phyloP scores from a whole-genome alignment of 2,888 invertebrate species.

The Tortricodes alternella region DNA sequence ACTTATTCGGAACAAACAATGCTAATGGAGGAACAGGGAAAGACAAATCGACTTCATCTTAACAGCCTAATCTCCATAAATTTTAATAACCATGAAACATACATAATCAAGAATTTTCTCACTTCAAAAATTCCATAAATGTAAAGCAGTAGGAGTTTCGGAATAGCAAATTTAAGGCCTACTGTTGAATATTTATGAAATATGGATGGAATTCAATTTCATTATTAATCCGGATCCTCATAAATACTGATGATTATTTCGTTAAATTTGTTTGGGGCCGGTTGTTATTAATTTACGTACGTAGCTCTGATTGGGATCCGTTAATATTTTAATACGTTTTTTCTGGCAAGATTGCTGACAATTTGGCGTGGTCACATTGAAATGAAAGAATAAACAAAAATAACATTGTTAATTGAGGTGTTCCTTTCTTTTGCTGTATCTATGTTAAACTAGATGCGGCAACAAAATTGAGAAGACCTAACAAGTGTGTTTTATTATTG shows the following conservation, averaged over 20 bases:
- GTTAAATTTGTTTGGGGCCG: slow-evolving; percentile 43
- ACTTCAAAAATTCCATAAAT: slow-evolving; percentile 41
- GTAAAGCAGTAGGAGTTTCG: slow-evolving; percentile 46
- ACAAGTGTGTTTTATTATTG: slow-evolving; percentile 54
- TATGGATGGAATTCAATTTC: slow-evolving; percentile 64
- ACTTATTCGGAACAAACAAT: neutral
- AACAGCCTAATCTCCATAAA: slow-evolving; percentile 48
- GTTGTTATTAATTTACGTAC: slow-evolving; percentile 45
- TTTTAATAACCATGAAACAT: slow-evolving; percentile 42
- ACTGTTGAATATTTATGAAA: slow-evolving; percentile 70
- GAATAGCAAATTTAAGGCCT: slow-evolving; percentile 53
- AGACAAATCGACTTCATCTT: slow-evolving; percentile 1
- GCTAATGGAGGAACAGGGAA: neutral
- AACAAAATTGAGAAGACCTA: no score
- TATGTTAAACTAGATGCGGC: no score
- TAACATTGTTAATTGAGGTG: no score
- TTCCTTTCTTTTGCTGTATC: no score
- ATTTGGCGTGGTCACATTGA: no score
- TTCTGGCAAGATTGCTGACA: neutral
- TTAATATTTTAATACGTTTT: slow-evolving; percentile 15
- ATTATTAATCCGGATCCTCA: slow-evolving; percentile 61
- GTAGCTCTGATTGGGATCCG: slow-evolving; percentile 18
- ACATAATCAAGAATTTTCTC: slow-evolving; percentile 36
- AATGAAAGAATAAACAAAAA: no score
- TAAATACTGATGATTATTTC: slow-evolving; percentile 55